Base-by-base conservation (phyloP, 1,140 invertebrate genomes). In the Zaprionus gabonicus region DNA sequence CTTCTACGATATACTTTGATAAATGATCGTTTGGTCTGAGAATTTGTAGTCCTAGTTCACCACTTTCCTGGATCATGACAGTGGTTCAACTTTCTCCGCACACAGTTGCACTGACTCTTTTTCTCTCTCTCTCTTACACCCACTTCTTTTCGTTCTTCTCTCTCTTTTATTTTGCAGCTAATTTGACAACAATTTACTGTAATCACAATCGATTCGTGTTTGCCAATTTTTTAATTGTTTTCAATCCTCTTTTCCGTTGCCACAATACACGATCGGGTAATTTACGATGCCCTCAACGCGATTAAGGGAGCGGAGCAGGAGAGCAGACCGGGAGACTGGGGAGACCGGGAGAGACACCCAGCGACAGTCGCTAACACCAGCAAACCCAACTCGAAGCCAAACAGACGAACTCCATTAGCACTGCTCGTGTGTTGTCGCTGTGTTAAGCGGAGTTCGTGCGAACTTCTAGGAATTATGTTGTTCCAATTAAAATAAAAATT, bases 401-500 rank as follows among this genome's bases (percentile, higher is more conserved):
- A 87, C 78, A 87, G 81, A 87, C 84, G 84, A 87, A 88, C 84
- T 87, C 84, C 84, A 87, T 87, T 87, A 87, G 84, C 41, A 46
- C 84, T 85, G 82, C 84, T 85, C 78, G 46, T 51, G 23, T 81
- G 71, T 72, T 67, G 66, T 68, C 66, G 62, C 15, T 55, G 60
- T 63, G 17, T 46, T 71, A 74, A 65, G 72, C 57, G 84, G 88
- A 71, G 87, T 83, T 91, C 86, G 86, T 91, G 86, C 82, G 82
- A 87, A 85, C 80, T 91, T 91, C 90, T 91, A 90, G 90, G 90
- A 91, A 91, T 91, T 91, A 91, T 91, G 90, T 91, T 91, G 90
- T 91, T 91, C 90, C 90, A 90, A 91, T 91, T 91, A 91, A 91
- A 91, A 91, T 91, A 91, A 91, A 91, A 90, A 85, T 91, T 91